Evolutionary conservation across 2,797 vertebrate species (phyloP).

Genomic region (Diglossa cyanea): DNA sequence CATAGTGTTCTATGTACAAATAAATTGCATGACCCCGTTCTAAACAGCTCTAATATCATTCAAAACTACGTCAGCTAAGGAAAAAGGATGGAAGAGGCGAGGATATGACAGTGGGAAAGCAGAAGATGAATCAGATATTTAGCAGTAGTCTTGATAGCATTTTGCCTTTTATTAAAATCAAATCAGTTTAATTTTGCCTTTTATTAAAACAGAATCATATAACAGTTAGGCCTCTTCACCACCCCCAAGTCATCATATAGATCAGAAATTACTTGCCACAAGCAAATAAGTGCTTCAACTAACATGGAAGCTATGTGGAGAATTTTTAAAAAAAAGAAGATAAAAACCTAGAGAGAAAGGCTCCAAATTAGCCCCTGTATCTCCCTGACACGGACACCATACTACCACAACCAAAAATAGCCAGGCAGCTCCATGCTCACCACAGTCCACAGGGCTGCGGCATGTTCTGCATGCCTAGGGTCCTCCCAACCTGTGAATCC

Average conservation of each 20-base stretch:
- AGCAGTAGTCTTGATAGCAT: not conserved
- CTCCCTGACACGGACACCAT: not conserved
- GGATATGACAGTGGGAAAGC: not conserved
- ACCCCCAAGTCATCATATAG: not conserved
- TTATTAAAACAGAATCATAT: not conserved
- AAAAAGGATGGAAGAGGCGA: not conserved
- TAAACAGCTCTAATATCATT: not conserved
- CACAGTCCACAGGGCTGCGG: not conserved
- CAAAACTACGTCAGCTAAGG: not conserved
- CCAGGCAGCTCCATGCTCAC: not conserved
- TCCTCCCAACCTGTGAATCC: not conserved
- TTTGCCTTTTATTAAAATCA: not conserved
- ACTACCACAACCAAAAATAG: not conserved
- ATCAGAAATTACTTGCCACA: not conserved
- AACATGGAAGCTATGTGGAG: not conserved
- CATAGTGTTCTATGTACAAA: not conserved
- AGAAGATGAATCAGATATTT: not conserved
- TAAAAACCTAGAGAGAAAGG: not conserved
- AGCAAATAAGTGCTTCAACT: not conserved
- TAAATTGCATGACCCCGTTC: not conserved
- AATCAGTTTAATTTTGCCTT: not conserved
- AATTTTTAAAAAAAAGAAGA: not conserved
- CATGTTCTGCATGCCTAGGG: not conserved
- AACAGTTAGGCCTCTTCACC: not conserved
- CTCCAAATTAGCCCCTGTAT: not conserved